A percentile compares a stretch with the other conserved stretches of the same genome.
Evolutionary conservation across 2,113 vertebrate genomes (phyloP).

Genomic region (Halichoerus grypus): DNA sequence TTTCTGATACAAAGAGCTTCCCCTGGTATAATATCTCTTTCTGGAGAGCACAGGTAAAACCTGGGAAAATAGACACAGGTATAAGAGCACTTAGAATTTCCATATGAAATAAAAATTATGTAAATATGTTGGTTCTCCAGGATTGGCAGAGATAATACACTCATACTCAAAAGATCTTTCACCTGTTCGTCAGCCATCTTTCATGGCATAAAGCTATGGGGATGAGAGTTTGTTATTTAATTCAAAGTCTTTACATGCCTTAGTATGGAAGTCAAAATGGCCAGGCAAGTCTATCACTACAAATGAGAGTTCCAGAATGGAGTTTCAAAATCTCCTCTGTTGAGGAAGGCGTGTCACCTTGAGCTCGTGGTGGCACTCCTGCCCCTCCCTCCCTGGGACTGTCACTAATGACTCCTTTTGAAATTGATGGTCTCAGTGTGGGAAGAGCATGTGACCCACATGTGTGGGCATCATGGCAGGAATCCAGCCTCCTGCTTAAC

Average conservation of each 20-base stretch:
- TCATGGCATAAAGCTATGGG: neutral
- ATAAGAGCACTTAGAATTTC: neutral
- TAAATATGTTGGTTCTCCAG: neutral
- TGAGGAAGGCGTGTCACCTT: neutral
- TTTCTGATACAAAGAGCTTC: slow-evolving; percentile 95
- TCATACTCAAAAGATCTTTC: neutral
- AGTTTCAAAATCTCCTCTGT: neutral
- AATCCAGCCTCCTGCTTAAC: neutral
- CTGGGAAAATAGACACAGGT: slow-evolving; percentile 79
- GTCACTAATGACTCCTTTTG: neutral
- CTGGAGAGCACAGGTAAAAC: slow-evolving; percentile 97
- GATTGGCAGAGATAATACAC: neutral
- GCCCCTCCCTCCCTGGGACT: neutral
- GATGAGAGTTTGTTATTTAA: neutral
- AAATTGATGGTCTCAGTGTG: neutral
- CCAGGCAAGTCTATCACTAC: neutral
- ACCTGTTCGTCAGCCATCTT: neutral
- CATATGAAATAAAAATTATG: neutral
- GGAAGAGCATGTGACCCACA: neutral
- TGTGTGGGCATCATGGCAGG: neutral
- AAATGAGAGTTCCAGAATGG: neutral
- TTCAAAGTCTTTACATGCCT: neutral
- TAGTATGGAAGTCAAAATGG: neutral
- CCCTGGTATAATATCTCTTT: slow-evolving; percentile 98
- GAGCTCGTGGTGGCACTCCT: neutral